Percentiles rank a stretch among this genome's conserved stretches.
phyloP scores from a whole-genome alignment of 2,113 vertebrate species.

The Callorhinus ursinus region DNA sequence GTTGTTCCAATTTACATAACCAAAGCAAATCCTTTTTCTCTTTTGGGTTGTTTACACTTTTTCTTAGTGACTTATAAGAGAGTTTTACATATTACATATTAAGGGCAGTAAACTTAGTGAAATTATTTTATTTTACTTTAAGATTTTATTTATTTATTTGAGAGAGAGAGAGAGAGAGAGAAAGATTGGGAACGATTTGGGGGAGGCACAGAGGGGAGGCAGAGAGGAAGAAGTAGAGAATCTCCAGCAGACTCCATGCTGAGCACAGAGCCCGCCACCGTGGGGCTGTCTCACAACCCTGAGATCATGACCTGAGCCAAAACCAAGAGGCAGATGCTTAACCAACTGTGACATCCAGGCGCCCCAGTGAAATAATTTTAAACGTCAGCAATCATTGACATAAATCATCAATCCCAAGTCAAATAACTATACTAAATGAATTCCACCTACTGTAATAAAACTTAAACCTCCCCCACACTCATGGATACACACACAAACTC shows the following conservation, averaged over 20 bases:
- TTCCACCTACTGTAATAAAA: background rate
- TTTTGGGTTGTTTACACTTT: background rate
- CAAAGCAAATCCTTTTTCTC: slow-evolving; percentile 8
- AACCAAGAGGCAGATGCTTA: background rate
- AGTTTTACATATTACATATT: slow-evolving; percentile 16
- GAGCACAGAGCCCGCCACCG: background rate
- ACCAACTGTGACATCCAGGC: background rate
- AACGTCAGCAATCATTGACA: slow-evolving; percentile 9
- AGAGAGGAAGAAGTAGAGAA: background rate
- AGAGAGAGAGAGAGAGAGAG: background rate
- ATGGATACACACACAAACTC: background rate
- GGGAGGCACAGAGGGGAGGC: background rate
- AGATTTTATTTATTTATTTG: background rate
- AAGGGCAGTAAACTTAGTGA: background rate
- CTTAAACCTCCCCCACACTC: background rate
- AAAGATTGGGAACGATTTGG: background rate
- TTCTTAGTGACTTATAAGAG: slow-evolving; percentile 13
- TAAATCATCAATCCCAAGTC: slow-evolving; percentile 1
- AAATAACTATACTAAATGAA: slow-evolving; percentile 27
- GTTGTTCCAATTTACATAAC: background rate
- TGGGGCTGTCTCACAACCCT: background rate
- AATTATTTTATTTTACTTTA: slow-evolving; percentile 27
- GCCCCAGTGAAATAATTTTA: slow-evolving; percentile 39
- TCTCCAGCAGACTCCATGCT: background rate
- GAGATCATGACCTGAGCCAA: background rate